Conservation (phyloP, 92 coral and sea anemone species). For the Porites rus region DNA sequence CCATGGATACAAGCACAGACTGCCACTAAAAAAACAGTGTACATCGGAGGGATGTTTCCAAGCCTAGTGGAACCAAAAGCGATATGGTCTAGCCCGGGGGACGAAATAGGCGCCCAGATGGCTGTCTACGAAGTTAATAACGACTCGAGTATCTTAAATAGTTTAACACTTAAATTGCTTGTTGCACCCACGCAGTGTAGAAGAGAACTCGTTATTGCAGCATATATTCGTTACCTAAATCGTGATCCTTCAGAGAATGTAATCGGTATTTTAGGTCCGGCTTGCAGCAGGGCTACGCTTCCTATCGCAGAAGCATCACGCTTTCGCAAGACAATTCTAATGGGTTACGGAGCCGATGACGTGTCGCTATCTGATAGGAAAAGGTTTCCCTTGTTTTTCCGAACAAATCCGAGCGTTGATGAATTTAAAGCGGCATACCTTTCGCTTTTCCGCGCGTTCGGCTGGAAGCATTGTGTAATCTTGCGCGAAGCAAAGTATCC, state of each 20-base stretch:
- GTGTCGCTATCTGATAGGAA: constrained; percentile 76
- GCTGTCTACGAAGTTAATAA: constrained; percentile 73
- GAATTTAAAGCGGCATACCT: constrained; percentile 77
- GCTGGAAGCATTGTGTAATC: constrained; percentile 78
- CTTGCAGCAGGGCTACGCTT: constrained; percentile 81
- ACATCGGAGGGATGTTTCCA: constrained; percentile 89
- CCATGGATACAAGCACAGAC: constrained; percentile 73
- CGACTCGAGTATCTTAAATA: constrained; percentile 53
- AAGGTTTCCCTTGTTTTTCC: constrained; percentile 76
- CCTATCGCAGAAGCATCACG: constrained; percentile 82
- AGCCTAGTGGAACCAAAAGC: constrained; percentile 74
- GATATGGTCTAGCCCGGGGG: constrained; percentile 88
- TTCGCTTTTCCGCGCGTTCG: constrained; percentile 63
- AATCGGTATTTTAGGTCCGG: constrained; percentile 82
- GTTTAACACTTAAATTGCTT: constrained; percentile 55
- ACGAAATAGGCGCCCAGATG: constrained; percentile 81
- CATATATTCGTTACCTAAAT: constrained; percentile 74
- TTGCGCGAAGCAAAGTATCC: constrained; percentile 80
- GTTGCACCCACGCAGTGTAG: constrained; percentile 81
- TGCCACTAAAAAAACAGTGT: constrained; percentile 47
- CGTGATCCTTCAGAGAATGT: constrained; percentile 59
- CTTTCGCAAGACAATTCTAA: constrained; percentile 73
- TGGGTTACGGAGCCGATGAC: constrained; percentile 89
- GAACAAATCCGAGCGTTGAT: constrained; percentile 81
- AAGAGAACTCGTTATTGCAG: constrained; percentile 75